These are phyloP conservation scores for Phenganax stokvisi DNA, from an alignment of 92 coral and sea anemone genomes.

Conservation along the genomic window DNA sequence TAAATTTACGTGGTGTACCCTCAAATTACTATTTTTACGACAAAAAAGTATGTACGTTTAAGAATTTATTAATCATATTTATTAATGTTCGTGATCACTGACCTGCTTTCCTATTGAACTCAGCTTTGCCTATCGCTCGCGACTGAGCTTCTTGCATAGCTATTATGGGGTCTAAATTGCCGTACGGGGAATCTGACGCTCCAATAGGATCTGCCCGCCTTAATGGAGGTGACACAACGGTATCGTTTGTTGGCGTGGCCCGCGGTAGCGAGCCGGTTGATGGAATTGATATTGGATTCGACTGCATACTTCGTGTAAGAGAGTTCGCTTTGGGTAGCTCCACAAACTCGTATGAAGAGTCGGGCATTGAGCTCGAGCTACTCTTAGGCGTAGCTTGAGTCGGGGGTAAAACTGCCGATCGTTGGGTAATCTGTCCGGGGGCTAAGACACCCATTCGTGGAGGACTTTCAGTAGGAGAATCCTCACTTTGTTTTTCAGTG, in stretches of 20 bases:
- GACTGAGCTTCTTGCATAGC: conserved; percentile 13
- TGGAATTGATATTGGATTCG: conserved; percentile 32
- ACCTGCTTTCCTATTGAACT: conserved; percentile 1
- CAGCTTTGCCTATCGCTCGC: not conserved
- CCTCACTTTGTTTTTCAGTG: not conserved
- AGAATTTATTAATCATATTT: too few relatives aligned
- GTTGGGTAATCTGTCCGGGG: not conserved
- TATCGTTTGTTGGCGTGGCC: conserved; percentile 33
- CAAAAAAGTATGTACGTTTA: too few relatives aligned
- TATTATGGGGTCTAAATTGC: conserved; percentile 13
- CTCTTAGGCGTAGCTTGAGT: not conserved
- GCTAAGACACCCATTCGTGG: not conserved
- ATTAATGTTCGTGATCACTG: too few relatives aligned
- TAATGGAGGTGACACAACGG: conserved; percentile 32
- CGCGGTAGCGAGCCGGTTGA: conserved; percentile 23
- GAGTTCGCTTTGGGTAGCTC: conserved; percentile 20
- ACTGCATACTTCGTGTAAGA: not conserved
- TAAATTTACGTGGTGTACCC: too few relatives aligned
- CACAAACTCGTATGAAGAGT: conserved; percentile 25
- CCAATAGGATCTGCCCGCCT: conserved; percentile 32
- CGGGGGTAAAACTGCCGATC: not conserved
- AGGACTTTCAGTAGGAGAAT: not conserved
- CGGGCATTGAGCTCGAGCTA: not conserved
- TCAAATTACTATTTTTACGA: too few relatives aligned
- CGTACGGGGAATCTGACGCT: conserved; percentile 34